phyloP scores from a whole-genome alignment of 2,888 invertebrate species.

The Cantharis lateralis region DNA sequence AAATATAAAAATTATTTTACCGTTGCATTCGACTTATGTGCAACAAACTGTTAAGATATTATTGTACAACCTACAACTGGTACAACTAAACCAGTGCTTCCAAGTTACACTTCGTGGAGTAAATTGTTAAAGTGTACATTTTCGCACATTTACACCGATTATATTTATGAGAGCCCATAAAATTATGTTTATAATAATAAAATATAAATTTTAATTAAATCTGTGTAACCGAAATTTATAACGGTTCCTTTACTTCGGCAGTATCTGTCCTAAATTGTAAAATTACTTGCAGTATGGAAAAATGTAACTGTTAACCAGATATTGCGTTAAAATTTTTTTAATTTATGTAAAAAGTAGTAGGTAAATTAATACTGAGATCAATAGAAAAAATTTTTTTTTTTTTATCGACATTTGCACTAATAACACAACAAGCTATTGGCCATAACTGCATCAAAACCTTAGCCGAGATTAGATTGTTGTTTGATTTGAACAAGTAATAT shows the following conservation, averaged over 20 bases:
- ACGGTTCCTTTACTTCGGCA: too few relatives aligned
- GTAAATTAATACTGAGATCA: too few relatives aligned
- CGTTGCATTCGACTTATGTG: not conserved
- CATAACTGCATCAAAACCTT: not conserved
- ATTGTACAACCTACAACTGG: not conserved
- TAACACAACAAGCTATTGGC: not conserved
- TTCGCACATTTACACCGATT: not conserved
- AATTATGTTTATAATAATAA: not conserved
- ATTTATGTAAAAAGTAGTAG: not conserved
- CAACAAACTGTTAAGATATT: conserved; percentile 3
- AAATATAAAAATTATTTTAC: not conserved
- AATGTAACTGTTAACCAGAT: not conserved
- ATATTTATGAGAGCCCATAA: not conserved
- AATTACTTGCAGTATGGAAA: not conserved
- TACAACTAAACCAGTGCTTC: conserved; percentile 5
- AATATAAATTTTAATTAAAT: not conserved
- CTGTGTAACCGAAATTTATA: not conserved
- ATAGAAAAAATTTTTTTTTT: too few relatives aligned
- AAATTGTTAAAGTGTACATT: not conserved
- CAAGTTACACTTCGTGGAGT: conserved; percentile 9
- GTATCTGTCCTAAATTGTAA: not conserved
- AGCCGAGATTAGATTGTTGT: too few relatives aligned
- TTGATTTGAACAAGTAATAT: not conserved
- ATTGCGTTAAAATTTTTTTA: not conserved
- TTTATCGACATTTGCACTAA: too few relatives aligned